Evolutionary conservation across 2,888 invertebrate species (phyloP).

Genomic region (Hypolimnas misippus): DNA sequence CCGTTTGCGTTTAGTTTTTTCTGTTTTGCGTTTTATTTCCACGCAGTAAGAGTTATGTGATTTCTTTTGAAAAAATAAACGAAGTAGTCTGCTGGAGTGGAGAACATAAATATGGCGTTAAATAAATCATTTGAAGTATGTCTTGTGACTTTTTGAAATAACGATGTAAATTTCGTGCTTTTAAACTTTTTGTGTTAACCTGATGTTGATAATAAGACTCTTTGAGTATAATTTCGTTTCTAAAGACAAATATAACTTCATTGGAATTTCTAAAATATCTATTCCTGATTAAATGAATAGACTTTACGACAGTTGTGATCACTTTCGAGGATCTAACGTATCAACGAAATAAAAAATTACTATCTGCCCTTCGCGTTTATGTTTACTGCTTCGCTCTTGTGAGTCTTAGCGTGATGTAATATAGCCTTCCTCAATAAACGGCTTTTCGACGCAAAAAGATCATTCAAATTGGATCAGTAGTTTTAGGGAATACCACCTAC

Average conservation of each 20-base stretch:
- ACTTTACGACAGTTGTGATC: too few species aligned
- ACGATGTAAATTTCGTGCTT: conserved; percentile 25
- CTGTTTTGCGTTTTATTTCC: conserved; percentile 13
- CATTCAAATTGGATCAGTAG: too few species aligned
- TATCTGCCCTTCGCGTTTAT: too few species aligned
- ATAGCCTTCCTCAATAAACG: too few species aligned
- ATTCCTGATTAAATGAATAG: too few species aligned
- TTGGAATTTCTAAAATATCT: too few species aligned
- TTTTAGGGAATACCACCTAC: too few species aligned
- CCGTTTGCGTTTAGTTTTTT: background rate
- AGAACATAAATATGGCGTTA: conserved; percentile 74
- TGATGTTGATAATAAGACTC: background rate
- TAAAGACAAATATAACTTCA: background rate
- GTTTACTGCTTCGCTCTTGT: too few species aligned
- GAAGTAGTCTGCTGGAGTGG: conserved; percentile 30
- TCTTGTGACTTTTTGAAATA: conserved; percentile 54
- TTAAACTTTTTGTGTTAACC: conserved; percentile 22
- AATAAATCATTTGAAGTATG: conserved; percentile 77
- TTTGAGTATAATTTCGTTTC: background rate
- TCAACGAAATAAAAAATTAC: too few species aligned
- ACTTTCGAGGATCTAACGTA: too few species aligned
- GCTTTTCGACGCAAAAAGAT: too few species aligned
- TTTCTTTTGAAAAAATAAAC: conserved; percentile 6
- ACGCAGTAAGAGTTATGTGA: background rate
- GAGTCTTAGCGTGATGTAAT: too few species aligned